Evolutionary conservation across 2,113 vertebrate genomes (phyloP), one percentile per base, ranked within the genome.

Genomic region (Chloroceryle aenea): DNA sequence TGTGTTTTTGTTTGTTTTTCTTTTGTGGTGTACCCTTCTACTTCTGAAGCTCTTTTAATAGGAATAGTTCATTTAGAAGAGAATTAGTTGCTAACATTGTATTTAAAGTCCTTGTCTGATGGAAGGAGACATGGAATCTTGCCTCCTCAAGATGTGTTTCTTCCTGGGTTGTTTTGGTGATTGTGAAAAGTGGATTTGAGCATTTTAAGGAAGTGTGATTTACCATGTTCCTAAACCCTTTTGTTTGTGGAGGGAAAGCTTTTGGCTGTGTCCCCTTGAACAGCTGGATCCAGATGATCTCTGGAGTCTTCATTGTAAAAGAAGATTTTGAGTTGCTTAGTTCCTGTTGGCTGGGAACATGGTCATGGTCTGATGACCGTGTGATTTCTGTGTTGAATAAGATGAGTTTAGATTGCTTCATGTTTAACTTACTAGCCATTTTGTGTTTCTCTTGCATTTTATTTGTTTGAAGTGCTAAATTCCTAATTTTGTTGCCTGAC

Each of bases 341-440:
- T 45, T 86, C 47, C 11, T 86, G 19, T 55, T 59, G 34, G 25
- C 42, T 38, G 40, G 52, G 58, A 83, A 40, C 38, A 17, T 71
- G 79, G n/a, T 27, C 9, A 1, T 36, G 34, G 3, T n/a, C 25
- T 80, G 27, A 22, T 55, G 38, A 0, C 26, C 36, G 1, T 3
- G 15, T 45, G 48, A 43, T 77, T 63, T 50, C 2, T 53, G 2
- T 66, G 19, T 68, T 38, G 36, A 50, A 63, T 25, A 29, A 48
- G 10, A 63, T 25, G 32, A 48, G 10, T 73, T 52, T 59, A 56
- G 52, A 32, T 64, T 67, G 34, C 29, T 22, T 72, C n/a, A 11
- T 64, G 20, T 42, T 38, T 26, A 21, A 12, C 5, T 73, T 72
- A 16, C 3, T 48, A 7, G 5, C 32, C 82, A 9, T 3, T 86